These are phyloP conservation scores for Apis florea DNA, from an alignment of 1,140 invertebrate species.

Conservation along the genomic window DNA sequence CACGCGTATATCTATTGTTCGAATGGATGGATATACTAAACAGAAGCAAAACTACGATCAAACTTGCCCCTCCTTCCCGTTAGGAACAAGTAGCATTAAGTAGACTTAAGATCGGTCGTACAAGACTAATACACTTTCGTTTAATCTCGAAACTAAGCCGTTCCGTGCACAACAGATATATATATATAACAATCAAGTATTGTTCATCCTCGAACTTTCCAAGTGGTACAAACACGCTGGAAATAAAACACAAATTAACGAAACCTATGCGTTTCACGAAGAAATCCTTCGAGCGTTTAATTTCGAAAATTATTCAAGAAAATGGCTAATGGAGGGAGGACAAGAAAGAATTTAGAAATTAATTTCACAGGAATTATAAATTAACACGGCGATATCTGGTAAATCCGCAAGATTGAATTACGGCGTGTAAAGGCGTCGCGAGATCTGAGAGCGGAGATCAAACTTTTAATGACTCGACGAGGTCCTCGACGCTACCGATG, in stretches of 20 bases:
- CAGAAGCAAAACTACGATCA: not conserved
- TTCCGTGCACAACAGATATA: not conserved
- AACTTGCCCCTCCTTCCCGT: not conserved
- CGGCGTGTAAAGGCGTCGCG: too few relatives aligned
- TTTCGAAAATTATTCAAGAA: too few relatives aligned
- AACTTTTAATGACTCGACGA: conserved; percentile 2
- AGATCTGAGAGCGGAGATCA: not conserved
- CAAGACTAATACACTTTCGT: not conserved
- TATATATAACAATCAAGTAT: not conserved
- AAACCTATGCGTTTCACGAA: too few relatives aligned
- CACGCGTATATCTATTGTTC: too few relatives aligned
- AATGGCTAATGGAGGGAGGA: too few relatives aligned
- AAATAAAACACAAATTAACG: not conserved
- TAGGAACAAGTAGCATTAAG: not conserved
- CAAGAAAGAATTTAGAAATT: not conserved
- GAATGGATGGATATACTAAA: not conserved
- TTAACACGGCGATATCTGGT: not conserved
- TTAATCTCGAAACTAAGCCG: not conserved
- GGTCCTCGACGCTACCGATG: not conserved
- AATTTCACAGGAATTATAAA: not conserved
- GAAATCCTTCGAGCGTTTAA: too few relatives aligned
- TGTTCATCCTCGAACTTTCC: not conserved
- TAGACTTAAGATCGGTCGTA: not conserved
- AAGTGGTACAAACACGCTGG: not conserved
- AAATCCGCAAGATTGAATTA: not conserved